Evolutionary conservation across 2,113 vertebrate species (phyloP).

Genomic region (Pelmatolapia mariae): DNA sequence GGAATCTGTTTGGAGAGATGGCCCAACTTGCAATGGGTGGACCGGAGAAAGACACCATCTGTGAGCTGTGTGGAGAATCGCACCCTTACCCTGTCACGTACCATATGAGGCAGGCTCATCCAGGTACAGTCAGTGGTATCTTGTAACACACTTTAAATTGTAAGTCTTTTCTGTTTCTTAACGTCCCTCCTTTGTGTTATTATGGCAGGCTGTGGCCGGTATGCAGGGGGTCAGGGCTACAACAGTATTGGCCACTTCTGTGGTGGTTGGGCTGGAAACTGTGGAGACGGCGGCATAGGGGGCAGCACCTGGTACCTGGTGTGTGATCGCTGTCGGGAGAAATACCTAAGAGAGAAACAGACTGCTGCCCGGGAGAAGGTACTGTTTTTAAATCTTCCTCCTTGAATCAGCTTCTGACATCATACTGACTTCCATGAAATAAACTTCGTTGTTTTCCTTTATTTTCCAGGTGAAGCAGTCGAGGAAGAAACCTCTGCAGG

Average conservation of each 20-base stretch:
- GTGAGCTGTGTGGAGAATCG: slow-evolving; percentile 95
- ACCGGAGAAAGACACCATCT: slow-evolving; percentile 97
- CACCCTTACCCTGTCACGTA: slow-evolving; percentile 98
- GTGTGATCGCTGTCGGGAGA: slow-evolving; percentile 95
- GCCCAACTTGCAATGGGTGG: slow-evolving; percentile 96
- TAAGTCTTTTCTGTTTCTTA: not conserved
- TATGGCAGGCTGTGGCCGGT: slow-evolving; percentile 88
- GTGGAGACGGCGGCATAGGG: slow-evolving; percentile 95
- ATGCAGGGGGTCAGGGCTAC: slow-evolving; percentile 96
- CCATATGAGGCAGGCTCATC: slow-evolving; percentile 97
- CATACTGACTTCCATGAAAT: not conserved
- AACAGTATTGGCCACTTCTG: slow-evolving; percentile 99
- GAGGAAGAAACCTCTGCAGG: slow-evolving; percentile 92
- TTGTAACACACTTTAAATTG: not conserved
- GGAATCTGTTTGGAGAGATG: slow-evolving; percentile 98
- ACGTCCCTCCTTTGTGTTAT: not conserved
- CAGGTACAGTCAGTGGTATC: slow-evolving; percentile 72
- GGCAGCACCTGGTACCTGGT: slow-evolving; percentile 99
- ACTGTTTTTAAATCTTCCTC: not conserved
- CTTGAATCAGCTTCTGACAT: not conserved
- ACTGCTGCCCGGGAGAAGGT: slow-evolving; percentile 97
- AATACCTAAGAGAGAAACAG: slow-evolving; percentile 96
- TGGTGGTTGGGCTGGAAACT: slow-evolving; percentile 98
- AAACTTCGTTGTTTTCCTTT: not conserved
- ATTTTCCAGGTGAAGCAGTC: slow-evolving; percentile 88